These are phyloP conservation scores for Exocentrus adspersus DNA, from an alignment of 2,888 invertebrate species.

Conservation along the genomic window DNA sequence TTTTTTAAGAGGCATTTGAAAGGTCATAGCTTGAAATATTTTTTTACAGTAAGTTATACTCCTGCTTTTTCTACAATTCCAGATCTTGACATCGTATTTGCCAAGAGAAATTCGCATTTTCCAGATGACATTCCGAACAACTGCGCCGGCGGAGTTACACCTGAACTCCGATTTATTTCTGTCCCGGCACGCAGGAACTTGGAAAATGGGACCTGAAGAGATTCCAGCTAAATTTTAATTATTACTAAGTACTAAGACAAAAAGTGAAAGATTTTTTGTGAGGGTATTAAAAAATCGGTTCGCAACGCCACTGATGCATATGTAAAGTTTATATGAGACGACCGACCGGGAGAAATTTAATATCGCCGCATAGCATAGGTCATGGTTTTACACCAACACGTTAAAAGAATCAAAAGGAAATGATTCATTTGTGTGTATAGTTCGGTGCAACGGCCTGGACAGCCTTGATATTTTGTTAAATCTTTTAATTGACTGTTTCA, in stretches of 20 bases:
- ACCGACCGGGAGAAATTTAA: slow-evolving; percentile 52
- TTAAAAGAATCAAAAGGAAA: slow-evolving; percentile 51
- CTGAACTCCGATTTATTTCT: slow-evolving; percentile 56
- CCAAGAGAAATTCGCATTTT: slow-evolving; percentile 49
- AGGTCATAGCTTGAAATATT: no score
- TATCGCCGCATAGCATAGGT: slow-evolving; percentile 51
- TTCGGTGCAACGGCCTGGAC: slow-evolving; percentile 47
- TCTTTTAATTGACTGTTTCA: slow-evolving; percentile 18
- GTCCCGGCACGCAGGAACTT: slow-evolving; percentile 42
- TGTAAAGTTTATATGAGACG: slow-evolving; percentile 46
- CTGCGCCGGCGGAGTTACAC: slow-evolving; percentile 52
- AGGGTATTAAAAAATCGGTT: no score
- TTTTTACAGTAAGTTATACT: no score
- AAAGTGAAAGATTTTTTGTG: no score
- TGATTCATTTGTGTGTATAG: slow-evolving; percentile 49
- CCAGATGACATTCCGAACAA: slow-evolving; percentile 38
- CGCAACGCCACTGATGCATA: not conserved
- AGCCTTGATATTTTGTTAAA: slow-evolving; percentile 49
- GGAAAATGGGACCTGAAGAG: not conserved
- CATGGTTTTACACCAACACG: slow-evolving; percentile 49
- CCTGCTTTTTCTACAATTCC: no score
- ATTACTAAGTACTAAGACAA: no score
- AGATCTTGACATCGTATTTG: slow-evolving; percentile 5
- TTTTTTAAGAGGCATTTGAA: no score
- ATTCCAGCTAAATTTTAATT: no score